Evolutionary conservation across 2,113 vertebrate species (phyloP), one percentile per base, ranked within the genome.

Genomic region (Tiliqua scincoides): DNA sequence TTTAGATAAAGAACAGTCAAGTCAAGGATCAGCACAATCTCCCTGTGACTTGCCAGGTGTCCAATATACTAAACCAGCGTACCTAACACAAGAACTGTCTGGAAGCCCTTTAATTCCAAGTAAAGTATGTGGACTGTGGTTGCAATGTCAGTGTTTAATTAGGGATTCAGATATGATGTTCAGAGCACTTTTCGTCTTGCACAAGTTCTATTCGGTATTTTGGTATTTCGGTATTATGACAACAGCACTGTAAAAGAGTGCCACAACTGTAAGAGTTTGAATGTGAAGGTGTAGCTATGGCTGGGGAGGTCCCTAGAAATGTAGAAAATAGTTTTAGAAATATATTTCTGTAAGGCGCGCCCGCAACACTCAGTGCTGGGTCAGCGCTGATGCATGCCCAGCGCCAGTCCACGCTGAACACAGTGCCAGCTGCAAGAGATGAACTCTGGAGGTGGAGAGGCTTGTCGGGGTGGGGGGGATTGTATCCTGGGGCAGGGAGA

Each of bases 191-290:
- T 18, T 27, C 21, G 6, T 65, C 30, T 48, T 76, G 11, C 37
- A 76, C 40, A 35, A 67, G 21, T 32, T 54, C 21, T 84, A 76
- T 15, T 48, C 8, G 15, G 14, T 25, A 25, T 21, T 21, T 35
- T 37, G 30, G 12, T 48, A 40, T n/a, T n/a, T n/a, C n/a, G n/a
- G n/a, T n/a, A 71, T 71, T 82, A 27, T 61, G 52, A 40, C 25
- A 37, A 76, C 4, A 2, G 27, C 15, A 20, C 32, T 54, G 23
- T 81, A 43, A 84, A 57, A 72, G 43, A 23, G 70, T 68, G 61
- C 48, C 52, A 85, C 84, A 91, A 21, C 25, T 85, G 63, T 63
- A 82, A 87, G 54, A 52, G 5, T 21, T 12, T 18, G 87, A 80
- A 85, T 70, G 4, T 57, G 68, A 87, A 87, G 3, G 35, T 74